Conservation (phyloP, 2,113 vertebrate genomes). For the Macroglossus sobrinus region DNA sequence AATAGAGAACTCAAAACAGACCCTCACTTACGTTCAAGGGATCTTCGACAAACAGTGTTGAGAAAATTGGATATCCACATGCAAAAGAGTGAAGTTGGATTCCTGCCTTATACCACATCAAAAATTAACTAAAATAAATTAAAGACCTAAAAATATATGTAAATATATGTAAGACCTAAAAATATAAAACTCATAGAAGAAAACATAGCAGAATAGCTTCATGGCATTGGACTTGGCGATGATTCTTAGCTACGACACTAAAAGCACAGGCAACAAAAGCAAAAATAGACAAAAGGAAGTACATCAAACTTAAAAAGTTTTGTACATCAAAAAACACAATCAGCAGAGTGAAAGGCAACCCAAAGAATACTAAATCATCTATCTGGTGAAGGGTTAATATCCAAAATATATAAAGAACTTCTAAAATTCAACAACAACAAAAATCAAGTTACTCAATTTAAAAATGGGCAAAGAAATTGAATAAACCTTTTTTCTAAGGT, state of each 20-base stretch:
- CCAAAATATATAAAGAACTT: background rate
- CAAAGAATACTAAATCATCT: background rate
- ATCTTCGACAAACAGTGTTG: background rate
- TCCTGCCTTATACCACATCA: background rate
- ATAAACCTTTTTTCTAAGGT: background rate
- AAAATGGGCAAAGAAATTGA: background rate
- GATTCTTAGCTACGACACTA: background rate
- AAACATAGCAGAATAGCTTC: background rate
- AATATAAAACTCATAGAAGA: background rate
- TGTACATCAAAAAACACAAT: background rate
- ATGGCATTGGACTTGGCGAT: background rate
- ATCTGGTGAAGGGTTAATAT: background rate
- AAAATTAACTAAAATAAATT: background rate
- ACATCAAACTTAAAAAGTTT: background rate
- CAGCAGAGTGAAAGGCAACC: background rate
- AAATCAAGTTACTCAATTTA: background rate
- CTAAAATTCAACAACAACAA: background rate
- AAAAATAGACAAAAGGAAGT: background rate
- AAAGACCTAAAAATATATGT: background rate
- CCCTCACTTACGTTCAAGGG: too few relatives aligned
- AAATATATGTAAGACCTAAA: background rate
- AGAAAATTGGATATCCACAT: background rate
- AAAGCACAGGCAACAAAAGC: background rate
- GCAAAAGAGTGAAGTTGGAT: background rate
- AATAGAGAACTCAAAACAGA: background rate